Evolutionary conservation across 2,888 invertebrate genomes (phyloP).

Genomic region (Itoplectis maculator): DNA sequence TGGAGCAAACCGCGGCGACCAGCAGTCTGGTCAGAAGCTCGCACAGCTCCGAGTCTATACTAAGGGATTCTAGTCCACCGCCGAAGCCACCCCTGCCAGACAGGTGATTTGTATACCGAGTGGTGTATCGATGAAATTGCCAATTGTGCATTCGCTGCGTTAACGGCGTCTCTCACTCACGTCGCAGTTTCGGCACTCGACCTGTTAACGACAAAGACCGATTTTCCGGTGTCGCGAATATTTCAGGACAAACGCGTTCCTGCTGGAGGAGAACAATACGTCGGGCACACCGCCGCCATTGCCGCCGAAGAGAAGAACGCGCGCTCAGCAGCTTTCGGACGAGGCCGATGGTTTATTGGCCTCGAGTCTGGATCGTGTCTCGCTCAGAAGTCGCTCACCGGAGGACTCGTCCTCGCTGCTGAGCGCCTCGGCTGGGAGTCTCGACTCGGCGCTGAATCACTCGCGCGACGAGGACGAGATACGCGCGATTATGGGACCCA

Average conservation of each 20-base stretch:
- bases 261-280: conserved; percentile 85
- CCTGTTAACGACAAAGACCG: neutral
- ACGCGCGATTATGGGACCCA: conserved; percentile 87
- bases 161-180: conserved; percentile 12
- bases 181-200: neutral
- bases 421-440: conserved; percentile 91
- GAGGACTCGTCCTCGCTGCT: conserved; percentile 89
- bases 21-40: conserved; percentile 89
- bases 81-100: conserved; percentile 96
- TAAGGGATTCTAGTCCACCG: conserved; percentile 90
- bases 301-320: conserved; percentile 90
- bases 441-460: conserved; percentile 95
- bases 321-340: conserved; percentile 85
- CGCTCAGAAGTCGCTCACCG: conserved; percentile 91
- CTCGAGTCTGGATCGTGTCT: conserved; percentile 89
- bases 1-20: conserved; percentile 87
- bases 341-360: conserved; percentile 86
- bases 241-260: conserved; percentile 77
- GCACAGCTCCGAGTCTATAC: conserved; percentile 93
- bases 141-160: neutral
- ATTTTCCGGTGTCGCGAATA: conserved; percentile 7
- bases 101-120: conserved; percentile 85
- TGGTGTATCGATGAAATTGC: neutral
- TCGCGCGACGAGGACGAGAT: conserved; percentile 93
- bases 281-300: conserved; percentile 91